A percentile compares a stretch with the other conserved stretches of the same genome.
phyloP scores from a whole-genome alignment of 2,888 invertebrate genomes.

The Tinea trinotella region DNA sequence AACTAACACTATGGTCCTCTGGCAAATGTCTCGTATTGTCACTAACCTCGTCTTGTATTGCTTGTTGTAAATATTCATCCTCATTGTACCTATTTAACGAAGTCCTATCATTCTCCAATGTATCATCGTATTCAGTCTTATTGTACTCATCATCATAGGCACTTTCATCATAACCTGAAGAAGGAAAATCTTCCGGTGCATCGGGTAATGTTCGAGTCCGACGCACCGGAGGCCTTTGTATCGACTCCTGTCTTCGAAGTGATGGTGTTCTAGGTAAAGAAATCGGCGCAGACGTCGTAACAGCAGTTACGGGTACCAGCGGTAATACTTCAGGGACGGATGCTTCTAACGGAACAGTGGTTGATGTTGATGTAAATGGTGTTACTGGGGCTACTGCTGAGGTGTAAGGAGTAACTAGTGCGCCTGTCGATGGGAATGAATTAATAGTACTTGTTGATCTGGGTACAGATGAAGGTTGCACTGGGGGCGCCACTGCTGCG shows the following conservation, averaged over 20 bases:
- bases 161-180: conserved; percentile 64
- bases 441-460: conserved; percentile 33
- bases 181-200: conserved; percentile 57
- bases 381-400: conserved; percentile 43
- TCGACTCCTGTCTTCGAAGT: conserved; percentile 63
- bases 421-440: conserved; percentile 38
- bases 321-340: conserved; percentile 58
- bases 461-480: conserved; percentile 36
- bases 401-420: conserved; percentile 46
- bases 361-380: conserved; percentile 31
- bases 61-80: conserved; percentile 52
- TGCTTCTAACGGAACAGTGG: conserved; percentile 26
- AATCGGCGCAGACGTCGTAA: conserved; percentile 45
- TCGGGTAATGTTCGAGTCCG: conserved; percentile 62
- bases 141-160: conserved; percentile 68
- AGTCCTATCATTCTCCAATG: conserved; percentile 38
- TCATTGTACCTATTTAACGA: conserved; percentile 63
- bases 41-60: conserved; percentile 42
- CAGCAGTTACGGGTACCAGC: conserved; percentile 46
- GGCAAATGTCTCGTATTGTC: conserved; percentile 48
- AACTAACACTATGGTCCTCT: conserved; percentile 39
- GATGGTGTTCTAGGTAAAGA: conserved; percentile 57
- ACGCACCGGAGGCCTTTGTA: conserved; percentile 63
- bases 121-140: conserved; percentile 67
- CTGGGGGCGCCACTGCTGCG: conserved; percentile 53